These are phyloP conservation scores for Leptopilina syphax DNA, from an alignment of 2,888 invertebrate genomes.

Conservation along the genomic window DNA sequence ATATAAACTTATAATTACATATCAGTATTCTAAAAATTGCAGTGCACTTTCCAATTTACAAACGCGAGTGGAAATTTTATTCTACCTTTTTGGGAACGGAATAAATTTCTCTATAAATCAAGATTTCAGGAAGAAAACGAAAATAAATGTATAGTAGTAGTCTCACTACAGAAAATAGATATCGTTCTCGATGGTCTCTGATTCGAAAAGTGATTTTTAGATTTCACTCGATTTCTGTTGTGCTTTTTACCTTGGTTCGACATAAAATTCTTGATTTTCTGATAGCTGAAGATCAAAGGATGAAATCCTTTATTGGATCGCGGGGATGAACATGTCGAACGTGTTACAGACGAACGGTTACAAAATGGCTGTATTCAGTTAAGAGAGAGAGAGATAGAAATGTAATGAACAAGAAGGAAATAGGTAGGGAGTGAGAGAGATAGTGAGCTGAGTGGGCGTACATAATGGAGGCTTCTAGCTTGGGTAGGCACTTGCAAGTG, in stretches of 20 bases:
- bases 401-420: constrained; percentile 50
- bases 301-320: constrained; percentile 56
- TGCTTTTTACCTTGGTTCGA: neutral
- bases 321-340: constrained; percentile 54
- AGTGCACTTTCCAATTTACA: too few relatives aligned
- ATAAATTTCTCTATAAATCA: neutral
- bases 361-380: constrained; percentile 75
- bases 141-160: neutral
- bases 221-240: neutral
- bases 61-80: too few relatives aligned
- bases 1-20: too few relatives aligned
- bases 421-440: constrained; percentile 29
- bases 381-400: constrained; percentile 50
- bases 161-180: neutral
- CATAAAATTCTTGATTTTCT: constrained; percentile 35
- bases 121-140: neutral
- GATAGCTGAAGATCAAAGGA: constrained; percentile 50
- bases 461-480: constrained; percentile 75
- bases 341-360: constrained; percentile 66
- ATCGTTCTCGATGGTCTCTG: neutral
- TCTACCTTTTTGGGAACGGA: too few relatives aligned
- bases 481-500: constrained; percentile 60
- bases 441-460: constrained; percentile 73
- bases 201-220: constrained; percentile 9
- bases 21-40: too few relatives aligned